These are phyloP conservation scores for Sebastes steindachneri DNA, from an alignment of 2,797 vertebrate species.

Conservation along the genomic window DNA sequence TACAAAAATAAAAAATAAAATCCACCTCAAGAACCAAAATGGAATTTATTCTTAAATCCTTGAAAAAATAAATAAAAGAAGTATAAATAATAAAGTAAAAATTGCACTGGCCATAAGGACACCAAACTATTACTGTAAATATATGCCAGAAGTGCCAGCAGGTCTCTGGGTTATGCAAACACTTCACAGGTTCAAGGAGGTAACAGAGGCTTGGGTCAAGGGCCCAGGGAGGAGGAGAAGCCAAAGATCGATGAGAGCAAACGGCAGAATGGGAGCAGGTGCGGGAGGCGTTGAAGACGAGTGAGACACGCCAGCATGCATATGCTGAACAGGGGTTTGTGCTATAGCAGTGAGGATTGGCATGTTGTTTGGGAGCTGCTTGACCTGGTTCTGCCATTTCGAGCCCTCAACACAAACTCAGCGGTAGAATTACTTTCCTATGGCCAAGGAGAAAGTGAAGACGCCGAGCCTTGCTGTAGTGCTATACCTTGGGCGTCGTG, in stretches of 20 bases:
- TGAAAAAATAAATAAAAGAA: not conserved
- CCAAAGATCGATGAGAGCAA: constrained; percentile 40
- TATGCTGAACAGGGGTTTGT: constrained; percentile 1
- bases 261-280: not conserved
- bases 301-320: not conserved
- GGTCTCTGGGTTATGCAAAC: constrained; percentile 24
- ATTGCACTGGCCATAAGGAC: not conserved
- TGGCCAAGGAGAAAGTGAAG: not conserved
- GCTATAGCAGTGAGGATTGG: constrained; percentile 8
- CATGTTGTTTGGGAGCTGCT: not conserved
- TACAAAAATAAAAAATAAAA: not conserved
- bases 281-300: not conserved
- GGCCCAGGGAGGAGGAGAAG: not conserved
- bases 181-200: constrained; percentile 19
- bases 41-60: not conserved
- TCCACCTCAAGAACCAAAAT: not conserved
- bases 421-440: not conserved
- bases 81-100: not conserved
- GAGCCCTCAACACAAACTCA: not conserved
- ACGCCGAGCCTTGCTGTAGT: not conserved
- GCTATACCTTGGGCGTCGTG: not conserved
- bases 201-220: constrained; percentile 8
- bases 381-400: not conserved
- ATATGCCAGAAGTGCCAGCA: not conserved
- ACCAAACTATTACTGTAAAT: not conserved